Conservation (phyloP, 2,113 vertebrate genomes). For the Nematolebias whitei region DNA sequence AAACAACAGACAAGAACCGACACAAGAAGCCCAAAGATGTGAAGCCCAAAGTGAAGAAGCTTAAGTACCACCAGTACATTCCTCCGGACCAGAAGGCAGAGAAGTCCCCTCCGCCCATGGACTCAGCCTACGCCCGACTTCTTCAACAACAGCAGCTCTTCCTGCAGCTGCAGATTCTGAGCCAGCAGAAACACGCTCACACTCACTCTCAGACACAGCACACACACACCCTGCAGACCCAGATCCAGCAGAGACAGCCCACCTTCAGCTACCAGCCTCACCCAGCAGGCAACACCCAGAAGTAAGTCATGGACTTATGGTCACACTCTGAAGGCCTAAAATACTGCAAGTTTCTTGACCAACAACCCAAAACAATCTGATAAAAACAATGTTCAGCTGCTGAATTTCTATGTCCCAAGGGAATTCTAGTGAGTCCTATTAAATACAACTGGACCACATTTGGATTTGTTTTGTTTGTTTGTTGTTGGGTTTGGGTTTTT, state of each 20-base stretch:
- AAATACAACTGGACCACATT: too few species aligned
- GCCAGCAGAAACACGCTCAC: conserved; percentile 93
- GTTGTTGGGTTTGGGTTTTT: too few species aligned
- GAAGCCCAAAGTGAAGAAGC: conserved; percentile 98
- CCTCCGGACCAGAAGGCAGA: conserved; percentile 97
- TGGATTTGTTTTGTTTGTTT: too few species aligned
- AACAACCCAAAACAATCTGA: neutral
- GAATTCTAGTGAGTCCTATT: too few species aligned
- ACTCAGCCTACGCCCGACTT: conserved; percentile 93
- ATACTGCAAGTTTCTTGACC: too few species aligned
- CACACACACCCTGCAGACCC: conserved; percentile 71
- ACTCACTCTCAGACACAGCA: conserved; percentile 69
- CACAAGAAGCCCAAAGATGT: conserved; percentile 98
- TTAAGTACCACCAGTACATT: conserved; percentile 99
- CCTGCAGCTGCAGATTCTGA: conserved; percentile 97
- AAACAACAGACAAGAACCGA: conserved; percentile 89
- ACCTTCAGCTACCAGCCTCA: conserved; percentile 89
- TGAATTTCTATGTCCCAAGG: too few species aligned
- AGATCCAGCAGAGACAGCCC: conserved; percentile 62
- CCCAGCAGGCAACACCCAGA: conserved; percentile 76
- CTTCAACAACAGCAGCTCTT: conserved; percentile 98
- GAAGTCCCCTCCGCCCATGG: conserved; percentile 97
- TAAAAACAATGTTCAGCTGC: too few species aligned
- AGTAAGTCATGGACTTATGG: conserved; percentile 79
- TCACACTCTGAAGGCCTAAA: too few species aligned